Conservation (phyloP, 2,113 vertebrate species). For the Cairina moschata region DNA sequence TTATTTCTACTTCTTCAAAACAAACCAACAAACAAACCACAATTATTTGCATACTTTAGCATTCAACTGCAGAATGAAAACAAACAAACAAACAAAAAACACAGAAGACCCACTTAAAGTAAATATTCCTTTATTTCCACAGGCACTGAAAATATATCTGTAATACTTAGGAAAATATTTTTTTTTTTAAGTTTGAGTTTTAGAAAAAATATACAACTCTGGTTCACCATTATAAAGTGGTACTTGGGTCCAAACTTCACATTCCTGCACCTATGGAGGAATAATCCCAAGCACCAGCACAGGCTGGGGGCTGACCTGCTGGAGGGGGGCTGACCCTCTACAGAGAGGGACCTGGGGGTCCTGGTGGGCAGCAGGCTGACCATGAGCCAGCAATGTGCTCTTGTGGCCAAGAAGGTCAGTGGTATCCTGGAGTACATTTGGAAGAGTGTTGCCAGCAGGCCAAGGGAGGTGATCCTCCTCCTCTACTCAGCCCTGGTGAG, state of each 20-base stretch:
- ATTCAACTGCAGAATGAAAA: not conserved
- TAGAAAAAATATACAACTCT: not conserved
- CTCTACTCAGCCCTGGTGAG: too few relatives aligned
- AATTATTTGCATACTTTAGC: not conserved
- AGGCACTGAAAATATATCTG: not conserved
- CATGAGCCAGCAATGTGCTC: too few relatives aligned
- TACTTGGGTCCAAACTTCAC: not conserved
- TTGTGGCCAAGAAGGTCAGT: too few relatives aligned
- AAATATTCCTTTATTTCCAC: not conserved
- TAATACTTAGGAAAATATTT: slow-evolving; percentile 22
- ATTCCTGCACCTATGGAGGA: not conserved
- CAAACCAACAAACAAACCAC: not conserved
- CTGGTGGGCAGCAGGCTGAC: too few relatives aligned
- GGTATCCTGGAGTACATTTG: too few relatives aligned
- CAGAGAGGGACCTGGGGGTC: too few relatives aligned
- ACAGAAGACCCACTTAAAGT: not conserved
- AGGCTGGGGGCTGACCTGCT: too few relatives aligned
- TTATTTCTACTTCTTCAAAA: not conserved
- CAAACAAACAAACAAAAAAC: not conserved
- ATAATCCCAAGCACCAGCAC: too few relatives aligned
- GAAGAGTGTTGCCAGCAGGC: too few relatives aligned
- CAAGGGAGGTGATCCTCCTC: too few relatives aligned
- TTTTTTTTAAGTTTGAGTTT: not conserved
- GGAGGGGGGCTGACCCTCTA: too few relatives aligned
- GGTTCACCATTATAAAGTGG: not conserved